Percentiles rank a stretch among this genome's conserved stretches.
phyloP scores from a whole-genome alignment of 2,113 vertebrate species.

The Perccottus glenii region DNA sequence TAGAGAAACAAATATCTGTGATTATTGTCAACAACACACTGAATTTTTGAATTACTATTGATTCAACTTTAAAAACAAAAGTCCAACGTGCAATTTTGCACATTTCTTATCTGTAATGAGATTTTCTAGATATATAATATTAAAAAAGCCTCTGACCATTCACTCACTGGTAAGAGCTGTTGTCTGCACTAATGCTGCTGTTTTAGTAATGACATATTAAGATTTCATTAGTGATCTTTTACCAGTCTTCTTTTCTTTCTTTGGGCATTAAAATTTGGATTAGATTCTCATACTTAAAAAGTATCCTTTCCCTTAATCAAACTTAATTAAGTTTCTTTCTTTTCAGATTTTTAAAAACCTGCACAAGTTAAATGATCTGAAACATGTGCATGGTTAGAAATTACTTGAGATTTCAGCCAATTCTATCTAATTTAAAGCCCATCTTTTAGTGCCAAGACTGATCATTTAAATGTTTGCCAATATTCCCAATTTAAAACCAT shows the following conservation, averaged over 20 bases:
- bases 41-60: not conserved
- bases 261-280: not conserved
- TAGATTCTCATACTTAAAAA: not conserved
- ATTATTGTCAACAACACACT: not conserved
- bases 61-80: too few species aligned
- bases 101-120: too few species aligned
- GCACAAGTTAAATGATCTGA: not conserved
- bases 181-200: not conserved
- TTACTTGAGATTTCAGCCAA: not conserved
- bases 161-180: not conserved
- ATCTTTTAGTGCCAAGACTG: not conserved
- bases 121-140: too few species aligned
- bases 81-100: too few species aligned
- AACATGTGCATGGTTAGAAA: not conserved
- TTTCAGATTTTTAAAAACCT: constrained; percentile 3
- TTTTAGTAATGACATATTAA: not conserved
- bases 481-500: not conserved
- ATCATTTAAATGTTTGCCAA: not conserved
- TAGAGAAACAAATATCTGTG: not conserved
- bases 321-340: not conserved
- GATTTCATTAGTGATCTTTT: constrained; percentile 2
- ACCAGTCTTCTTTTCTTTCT: not conserved
- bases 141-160: not conserved
- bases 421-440: not conserved
- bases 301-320: not conserved